Evolutionary conservation across 2,113 vertebrate genomes (phyloP).

Genomic region (Poeciliopsis prolifica): DNA sequence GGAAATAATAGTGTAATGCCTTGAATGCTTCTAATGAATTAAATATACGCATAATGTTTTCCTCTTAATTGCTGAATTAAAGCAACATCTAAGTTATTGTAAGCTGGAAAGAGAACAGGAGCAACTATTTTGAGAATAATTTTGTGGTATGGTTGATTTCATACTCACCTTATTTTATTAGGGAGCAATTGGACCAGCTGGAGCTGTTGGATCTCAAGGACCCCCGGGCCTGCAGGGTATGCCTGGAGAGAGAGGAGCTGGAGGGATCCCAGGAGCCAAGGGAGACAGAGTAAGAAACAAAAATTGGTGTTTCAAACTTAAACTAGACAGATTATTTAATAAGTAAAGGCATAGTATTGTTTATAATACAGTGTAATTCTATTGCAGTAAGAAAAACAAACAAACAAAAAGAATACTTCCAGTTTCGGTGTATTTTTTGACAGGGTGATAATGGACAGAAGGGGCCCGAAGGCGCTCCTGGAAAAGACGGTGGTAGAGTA

Average conservation of each 20-base stretch:
- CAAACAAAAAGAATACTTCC: background rate
- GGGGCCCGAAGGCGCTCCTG: slow-evolving; percentile 92
- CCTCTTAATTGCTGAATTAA: background rate
- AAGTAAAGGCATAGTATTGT: background rate
- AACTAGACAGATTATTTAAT: background rate
- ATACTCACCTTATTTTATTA: slow-evolving; percentile 34
- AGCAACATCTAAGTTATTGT: background rate
- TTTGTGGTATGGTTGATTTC: background rate
- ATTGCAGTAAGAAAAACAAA: background rate
- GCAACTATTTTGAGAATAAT: background rate
- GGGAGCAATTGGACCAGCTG: slow-evolving; percentile 89
- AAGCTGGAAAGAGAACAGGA: background rate
- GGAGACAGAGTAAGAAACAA: slow-evolving; percentile 90
- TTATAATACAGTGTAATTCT: background rate
- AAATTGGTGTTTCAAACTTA: background rate
- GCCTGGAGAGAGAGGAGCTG: slow-evolving; percentile 93
- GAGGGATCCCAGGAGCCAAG: slow-evolving; percentile 91
- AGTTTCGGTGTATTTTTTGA: slow-evolving; percentile 13
- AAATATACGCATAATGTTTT: background rate
- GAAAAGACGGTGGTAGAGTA: slow-evolving; percentile 93
- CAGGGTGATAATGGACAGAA: slow-evolving; percentile 95
- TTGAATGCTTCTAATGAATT: background rate
- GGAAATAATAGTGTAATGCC: background rate
- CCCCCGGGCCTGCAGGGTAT: slow-evolving; percentile 95
- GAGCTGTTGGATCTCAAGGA: slow-evolving; percentile 87